Evolutionary conservation across 2,113 vertebrate species (phyloP).

Genomic region (Ramphastos sulfuratus): DNA sequence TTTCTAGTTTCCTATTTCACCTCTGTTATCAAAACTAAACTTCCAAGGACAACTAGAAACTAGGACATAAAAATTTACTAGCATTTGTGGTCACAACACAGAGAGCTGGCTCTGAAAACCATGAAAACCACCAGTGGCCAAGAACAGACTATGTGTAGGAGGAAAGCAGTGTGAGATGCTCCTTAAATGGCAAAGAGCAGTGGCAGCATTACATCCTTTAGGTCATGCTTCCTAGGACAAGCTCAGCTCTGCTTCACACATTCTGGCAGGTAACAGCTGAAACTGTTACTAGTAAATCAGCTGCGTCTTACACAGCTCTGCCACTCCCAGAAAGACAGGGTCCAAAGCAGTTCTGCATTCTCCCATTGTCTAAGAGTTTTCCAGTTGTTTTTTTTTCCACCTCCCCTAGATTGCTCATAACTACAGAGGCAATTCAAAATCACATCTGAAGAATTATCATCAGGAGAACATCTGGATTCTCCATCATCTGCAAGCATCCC

Average conservation of each 20-base stretch:
- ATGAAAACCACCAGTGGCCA: not conserved
- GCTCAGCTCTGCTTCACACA: not conserved
- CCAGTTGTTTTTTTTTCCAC: not conserved
- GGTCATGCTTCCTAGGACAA: not conserved
- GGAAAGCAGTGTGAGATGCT: not conserved
- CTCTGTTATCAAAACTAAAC: not conserved
- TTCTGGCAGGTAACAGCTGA: not conserved
- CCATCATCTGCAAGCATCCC: not conserved
- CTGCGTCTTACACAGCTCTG: not conserved
- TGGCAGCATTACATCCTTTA: not conserved
- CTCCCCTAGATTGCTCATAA: not conserved
- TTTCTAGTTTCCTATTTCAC: not conserved
- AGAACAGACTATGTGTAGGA: not conserved
- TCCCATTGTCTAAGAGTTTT: not conserved
- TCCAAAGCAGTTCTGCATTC: not conserved
- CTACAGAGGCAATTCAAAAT: not conserved
- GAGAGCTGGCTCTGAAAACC: not conserved
- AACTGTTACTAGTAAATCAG: not conserved
- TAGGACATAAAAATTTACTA: not conserved
- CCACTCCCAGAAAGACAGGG: not conserved
- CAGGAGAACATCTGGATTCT: not conserved
- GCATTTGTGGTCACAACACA: accelerated
- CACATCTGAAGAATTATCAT: not conserved
- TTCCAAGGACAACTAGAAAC: not conserved
- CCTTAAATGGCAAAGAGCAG: not conserved